Evolutionary conservation across 2,888 invertebrate species (phyloP).

Genomic region (Oegoconia quadripuncta): DNA sequence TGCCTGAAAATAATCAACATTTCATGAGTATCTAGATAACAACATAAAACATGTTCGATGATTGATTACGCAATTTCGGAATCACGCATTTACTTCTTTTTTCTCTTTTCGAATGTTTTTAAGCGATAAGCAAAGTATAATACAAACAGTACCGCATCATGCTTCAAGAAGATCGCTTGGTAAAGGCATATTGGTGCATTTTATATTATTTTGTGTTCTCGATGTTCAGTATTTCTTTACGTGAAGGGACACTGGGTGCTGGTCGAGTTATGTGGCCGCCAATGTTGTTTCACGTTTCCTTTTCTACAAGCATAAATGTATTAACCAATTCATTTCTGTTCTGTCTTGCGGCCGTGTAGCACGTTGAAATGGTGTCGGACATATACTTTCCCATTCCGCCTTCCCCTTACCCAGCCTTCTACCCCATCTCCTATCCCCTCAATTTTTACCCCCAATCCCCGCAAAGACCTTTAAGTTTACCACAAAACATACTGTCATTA

Average conservation of each 20-base stretch:
- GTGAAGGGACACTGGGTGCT: background rate
- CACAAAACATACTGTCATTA: slow-evolving; percentile 51
- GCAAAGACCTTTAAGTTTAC: slow-evolving; percentile 51
- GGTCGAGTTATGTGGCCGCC: background rate
- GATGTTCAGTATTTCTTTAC: slow-evolving; percentile 18
- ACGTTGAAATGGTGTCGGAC: slow-evolving; percentile 87
- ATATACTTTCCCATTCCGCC: slow-evolving; percentile 82
- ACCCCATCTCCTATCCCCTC: slow-evolving; percentile 68
- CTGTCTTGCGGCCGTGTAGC: slow-evolving; percentile 80
- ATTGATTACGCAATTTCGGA: too few relatives aligned
- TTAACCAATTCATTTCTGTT: slow-evolving; percentile 74
- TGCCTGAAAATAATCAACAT: too few relatives aligned
- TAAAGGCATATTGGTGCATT: slow-evolving; percentile 60
- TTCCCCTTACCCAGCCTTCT: slow-evolving; percentile 66
- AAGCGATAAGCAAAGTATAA: background rate
- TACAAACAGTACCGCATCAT: slow-evolving; percentile 39
- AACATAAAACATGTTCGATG: too few relatives aligned
- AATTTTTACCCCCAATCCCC: slow-evolving; percentile 65
- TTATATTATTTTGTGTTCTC: slow-evolving; percentile 50
- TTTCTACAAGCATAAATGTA: slow-evolving; percentile 33
- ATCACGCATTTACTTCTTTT: too few relatives aligned
- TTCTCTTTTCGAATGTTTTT: too few relatives aligned
- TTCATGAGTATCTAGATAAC: too few relatives aligned
- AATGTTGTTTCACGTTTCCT: background rate
- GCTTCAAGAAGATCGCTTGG: slow-evolving; percentile 61